A percentile compares a stretch with the other conserved stretches of the same genome.
phyloP scores from a whole-genome alignment of 2,888 invertebrate genomes.

The Heliothis peltigera region DNA sequence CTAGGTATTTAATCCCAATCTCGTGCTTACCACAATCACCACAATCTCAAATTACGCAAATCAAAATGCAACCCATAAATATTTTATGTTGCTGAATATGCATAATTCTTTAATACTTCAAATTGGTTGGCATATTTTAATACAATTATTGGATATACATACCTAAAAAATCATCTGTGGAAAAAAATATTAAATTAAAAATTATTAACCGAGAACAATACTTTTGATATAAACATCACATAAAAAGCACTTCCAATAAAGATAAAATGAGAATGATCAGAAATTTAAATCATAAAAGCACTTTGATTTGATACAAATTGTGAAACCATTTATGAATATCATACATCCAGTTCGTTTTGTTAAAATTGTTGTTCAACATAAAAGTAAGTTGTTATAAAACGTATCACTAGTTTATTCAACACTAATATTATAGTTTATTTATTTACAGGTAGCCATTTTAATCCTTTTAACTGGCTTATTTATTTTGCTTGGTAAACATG shows the following conservation, averaged over 20 bases:
- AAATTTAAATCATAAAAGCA: constrained; percentile 16
- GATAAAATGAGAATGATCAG: constrained; percentile 11
- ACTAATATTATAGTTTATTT: background rate
- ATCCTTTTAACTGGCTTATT: constrained; percentile 29
- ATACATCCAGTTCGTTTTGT: background rate
- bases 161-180: too few relatives aligned
- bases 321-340: constrained; percentile 6
- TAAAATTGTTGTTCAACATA: constrained; percentile 3
- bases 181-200: too few relatives aligned
- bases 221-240: background rate
- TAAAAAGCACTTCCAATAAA: constrained; percentile 2
- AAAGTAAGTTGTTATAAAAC: background rate
- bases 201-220: too few relatives aligned
- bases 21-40: too few relatives aligned
- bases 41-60: too few relatives aligned
- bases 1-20: too few relatives aligned
- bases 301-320: constrained; percentile 14
- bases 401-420: constrained; percentile 10
- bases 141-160: too few relatives aligned
- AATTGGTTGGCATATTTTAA: too few relatives aligned
- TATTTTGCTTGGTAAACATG: constrained; percentile 26
- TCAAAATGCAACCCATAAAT: too few relatives aligned
- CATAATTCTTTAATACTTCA: too few relatives aligned
- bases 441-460: constrained; percentile 5
- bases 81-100: too few relatives aligned